phyloP scores from a whole-genome alignment of 2,113 vertebrate species.

The Poeciliopsis turrubarensis region DNA sequence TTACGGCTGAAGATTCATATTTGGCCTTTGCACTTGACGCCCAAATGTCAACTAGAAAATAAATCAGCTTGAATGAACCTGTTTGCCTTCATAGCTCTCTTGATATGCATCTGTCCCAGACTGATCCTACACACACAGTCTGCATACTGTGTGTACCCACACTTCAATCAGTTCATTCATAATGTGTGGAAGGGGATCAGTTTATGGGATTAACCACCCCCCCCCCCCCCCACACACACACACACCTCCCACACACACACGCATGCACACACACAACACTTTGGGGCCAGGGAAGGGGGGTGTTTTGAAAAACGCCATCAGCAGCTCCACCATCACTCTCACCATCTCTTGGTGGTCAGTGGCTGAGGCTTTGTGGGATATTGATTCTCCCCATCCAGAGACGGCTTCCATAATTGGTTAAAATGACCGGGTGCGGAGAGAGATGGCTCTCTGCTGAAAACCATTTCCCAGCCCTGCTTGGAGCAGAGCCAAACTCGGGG shows the following conservation, averaged over 20 bases:
- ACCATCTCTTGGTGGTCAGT: conserved; percentile 73
- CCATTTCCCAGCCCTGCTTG: conserved; percentile 85
- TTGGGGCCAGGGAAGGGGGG: conserved; percentile 6
- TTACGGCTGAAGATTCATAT: conserved; percentile 29
- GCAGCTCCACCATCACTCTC: conserved; percentile 74
- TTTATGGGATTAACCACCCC: conserved; percentile 37
- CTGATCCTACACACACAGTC: conserved; percentile 38
- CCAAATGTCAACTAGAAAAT: conserved; percentile 43
- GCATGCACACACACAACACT: conserved; percentile 41
- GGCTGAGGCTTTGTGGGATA: conserved; percentile 81
- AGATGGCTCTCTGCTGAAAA: conserved; percentile 83
- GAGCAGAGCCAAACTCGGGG: conserved; percentile 82
- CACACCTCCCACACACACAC: background rate
- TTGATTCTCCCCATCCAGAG: conserved; percentile 81
- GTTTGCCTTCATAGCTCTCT: conserved; percentile 12
- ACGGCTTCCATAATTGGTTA: conserved; percentile 86
- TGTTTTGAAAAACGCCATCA: conserved; percentile 73
- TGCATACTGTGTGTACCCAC: conserved; percentile 44
- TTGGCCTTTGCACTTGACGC: conserved; percentile 29
- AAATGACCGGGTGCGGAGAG: conserved; percentile 84
- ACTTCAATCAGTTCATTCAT: conserved; percentile 49
- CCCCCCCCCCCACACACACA: background rate
- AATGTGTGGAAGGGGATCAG: conserved; percentile 49
- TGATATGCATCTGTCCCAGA: conserved; percentile 28
- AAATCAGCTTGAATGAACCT: conserved; percentile 49